A percentile compares a stretch with the other conserved stretches of the same genome.
These are phyloP conservation scores for Bos taurus DNA, from an alignment of 2,113 vertebrate species.

Conservation along the genomic window DNA sequence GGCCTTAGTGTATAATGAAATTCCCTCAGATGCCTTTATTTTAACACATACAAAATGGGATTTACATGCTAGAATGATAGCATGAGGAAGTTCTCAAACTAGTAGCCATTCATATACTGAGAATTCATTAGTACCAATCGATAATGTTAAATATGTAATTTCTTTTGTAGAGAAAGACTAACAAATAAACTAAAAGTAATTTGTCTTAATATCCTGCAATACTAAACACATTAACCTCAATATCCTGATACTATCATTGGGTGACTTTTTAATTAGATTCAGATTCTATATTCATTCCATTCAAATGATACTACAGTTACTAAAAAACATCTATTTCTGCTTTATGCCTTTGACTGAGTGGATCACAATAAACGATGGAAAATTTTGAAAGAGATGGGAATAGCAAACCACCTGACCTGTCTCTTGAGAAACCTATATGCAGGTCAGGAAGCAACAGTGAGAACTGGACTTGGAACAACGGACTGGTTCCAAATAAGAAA, in stretches of 20 bases:
- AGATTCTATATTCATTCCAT: not conserved
- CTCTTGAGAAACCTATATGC: too few species aligned
- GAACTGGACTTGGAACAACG: too few species aligned
- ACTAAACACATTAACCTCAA: not conserved
- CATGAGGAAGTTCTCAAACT: not conserved
- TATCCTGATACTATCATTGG: not conserved
- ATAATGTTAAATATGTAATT: not conserved
- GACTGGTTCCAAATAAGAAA: too few species aligned
- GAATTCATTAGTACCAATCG: not conserved
- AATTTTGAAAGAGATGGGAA: too few species aligned
- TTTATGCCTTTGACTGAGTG: too few species aligned
- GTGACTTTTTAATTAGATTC: not conserved
- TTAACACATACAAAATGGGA: not conserved
- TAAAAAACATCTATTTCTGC: too few species aligned
- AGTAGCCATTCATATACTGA: not conserved
- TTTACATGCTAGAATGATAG: not conserved
- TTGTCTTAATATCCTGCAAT: not conserved
- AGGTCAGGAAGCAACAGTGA: too few species aligned
- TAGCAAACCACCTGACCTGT: too few species aligned
- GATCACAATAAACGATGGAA: too few species aligned
- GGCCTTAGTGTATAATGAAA: not conserved
- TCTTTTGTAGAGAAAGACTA: not conserved
- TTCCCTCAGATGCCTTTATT: not conserved
- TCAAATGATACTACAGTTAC: not conserved
- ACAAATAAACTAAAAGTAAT: not conserved